Conservation (phyloP, 2,888 invertebrate genomes). For the Caenorhabditis doughertyi region DNA sequence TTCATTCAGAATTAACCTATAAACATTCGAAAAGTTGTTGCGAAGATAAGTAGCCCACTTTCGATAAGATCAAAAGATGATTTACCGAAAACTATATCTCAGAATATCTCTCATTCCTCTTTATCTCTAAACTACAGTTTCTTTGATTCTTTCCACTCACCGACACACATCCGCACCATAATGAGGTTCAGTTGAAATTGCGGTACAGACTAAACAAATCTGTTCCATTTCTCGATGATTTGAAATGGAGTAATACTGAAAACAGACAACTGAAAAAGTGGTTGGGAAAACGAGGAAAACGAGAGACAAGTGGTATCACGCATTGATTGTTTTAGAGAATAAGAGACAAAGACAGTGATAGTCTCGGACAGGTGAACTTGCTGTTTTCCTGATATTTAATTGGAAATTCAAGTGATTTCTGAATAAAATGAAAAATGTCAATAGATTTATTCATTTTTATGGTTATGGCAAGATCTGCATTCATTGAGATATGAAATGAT, state of each 20-base stretch:
- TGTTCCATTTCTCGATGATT: conserved; percentile 20
- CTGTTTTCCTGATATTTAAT: not conserved
- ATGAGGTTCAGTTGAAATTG: conserved; percentile 45
- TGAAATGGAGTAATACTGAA: not conserved
- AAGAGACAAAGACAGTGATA: conserved; percentile 36
- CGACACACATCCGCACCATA: conserved; percentile 57
- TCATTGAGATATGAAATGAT: conserved; percentile 9
- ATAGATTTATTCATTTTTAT: not conserved
- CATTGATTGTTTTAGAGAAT: conserved; percentile 29
- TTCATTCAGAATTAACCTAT: not conserved
- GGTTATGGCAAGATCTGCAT: conserved; percentile 5
- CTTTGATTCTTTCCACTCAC: conserved; percentile 26
- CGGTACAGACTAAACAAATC: conserved; percentile 37
- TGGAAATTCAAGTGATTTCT: not conserved
- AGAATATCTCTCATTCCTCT: not conserved
- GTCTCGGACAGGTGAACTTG: conserved; percentile 39
- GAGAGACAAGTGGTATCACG: conserved; percentile 25
- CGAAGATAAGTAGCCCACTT: not conserved
- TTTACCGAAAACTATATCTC: not conserved
- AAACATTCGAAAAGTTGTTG: conserved; percentile 8
- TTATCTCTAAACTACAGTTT: not conserved
- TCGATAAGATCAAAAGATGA: conserved; percentile 29
- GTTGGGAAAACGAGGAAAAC: conserved; percentile 10
- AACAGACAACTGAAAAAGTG: conserved; percentile 17
- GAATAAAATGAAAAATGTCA: not conserved